Base-by-base conservation (phyloP, 2,888 invertebrate genomes). In the Leptarthrus brevirostris region DNA sequence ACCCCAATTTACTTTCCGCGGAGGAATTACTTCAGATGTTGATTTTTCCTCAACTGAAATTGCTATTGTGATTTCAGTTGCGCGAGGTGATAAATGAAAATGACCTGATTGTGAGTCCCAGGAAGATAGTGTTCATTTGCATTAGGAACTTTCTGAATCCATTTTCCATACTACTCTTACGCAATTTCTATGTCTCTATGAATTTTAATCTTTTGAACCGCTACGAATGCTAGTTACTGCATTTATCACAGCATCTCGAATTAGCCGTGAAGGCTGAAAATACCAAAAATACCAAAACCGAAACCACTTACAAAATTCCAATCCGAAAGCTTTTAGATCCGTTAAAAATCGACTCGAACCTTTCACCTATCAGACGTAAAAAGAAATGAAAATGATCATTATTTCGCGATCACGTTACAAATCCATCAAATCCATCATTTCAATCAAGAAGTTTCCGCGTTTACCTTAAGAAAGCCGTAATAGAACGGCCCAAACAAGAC, bases 371-470 rank as follows among this genome's bases (percentile, higher is more conserved):
- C 20, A 58, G 20, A 58, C 16, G 12, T 58, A 20, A 6, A 36
- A 36, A 58, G 26, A 24, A 26, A 56, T 26, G 30, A 58, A 58
- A 64, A 26, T 64, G 24, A 44, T 47, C 64, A 64, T 64, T 64
- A 64, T 64, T 64, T 47, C 14, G 26, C 26, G 64, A 64, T 64
- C 64, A 64, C 64, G 64, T 64, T 64, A 64, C 64, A 64, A 47
- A 64, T 64, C 64, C 49, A 49, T 49, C 49, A 49, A 49, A 49
- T 49, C 49, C 64, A 64, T 64, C 64, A 64, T 36, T 64, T 64
- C 64, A 64, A 64, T 64, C 64, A 64, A 14, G 22, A 61, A 47
- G n/a, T 44, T 40, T 47, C 61, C 64, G 64, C 64, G 14, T 64
- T n/a, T 40, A 14, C 16, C 44, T 44, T 16, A 10, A 20, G 16